These are phyloP conservation scores for Thecocarcelia acutangulata DNA, from an alignment of 2,888 invertebrate species.

Conservation along the genomic window DNA sequence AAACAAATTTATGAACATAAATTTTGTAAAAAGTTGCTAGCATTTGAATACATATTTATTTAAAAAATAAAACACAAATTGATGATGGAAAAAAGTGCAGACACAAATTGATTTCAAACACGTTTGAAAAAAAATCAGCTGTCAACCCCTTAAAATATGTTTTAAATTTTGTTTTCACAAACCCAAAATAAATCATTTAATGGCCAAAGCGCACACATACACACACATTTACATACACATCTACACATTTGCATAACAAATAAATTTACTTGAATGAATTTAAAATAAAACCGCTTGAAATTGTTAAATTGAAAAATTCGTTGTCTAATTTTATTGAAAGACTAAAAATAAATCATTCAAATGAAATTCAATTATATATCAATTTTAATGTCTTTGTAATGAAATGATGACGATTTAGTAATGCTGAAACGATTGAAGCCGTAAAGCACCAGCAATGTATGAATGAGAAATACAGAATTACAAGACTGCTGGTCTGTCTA, in stretches of 20 bases:
- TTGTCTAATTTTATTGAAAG: constrained; percentile 35
- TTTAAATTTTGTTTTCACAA: constrained; percentile 35
- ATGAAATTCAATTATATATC: constrained; percentile 71
- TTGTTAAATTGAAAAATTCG: constrained; percentile 16
- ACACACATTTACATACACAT: too few species aligned
- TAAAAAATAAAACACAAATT: background rate
- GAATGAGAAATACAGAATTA: background rate
- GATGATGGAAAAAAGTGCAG: background rate
- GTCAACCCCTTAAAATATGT: constrained; percentile 52
- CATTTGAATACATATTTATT: constrained; percentile 12
- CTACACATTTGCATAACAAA: too few species aligned
- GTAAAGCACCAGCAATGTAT: background rate
- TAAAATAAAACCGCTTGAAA: constrained; percentile 11
- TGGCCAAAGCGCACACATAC: constrained; percentile 14
- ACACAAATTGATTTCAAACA: constrained; percentile 43
- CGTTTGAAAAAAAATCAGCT: constrained; percentile 31
- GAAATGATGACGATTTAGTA: constrained; percentile 33
- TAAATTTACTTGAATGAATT: constrained; percentile 19
- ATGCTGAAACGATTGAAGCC: constrained; percentile 26
- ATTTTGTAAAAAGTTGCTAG: constrained; percentile 5
- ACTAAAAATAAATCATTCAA: constrained; percentile 64
- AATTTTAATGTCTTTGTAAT: constrained; percentile 55
- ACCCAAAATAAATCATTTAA: constrained; percentile 59
- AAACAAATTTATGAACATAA: constrained; percentile 7
- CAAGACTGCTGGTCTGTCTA: constrained; percentile 9